Percentiles rank a stretch among this genome's conserved stretches.
Conservation (phyloP, 2,113 vertebrate species). For the Pterocles burchelli region DNA sequence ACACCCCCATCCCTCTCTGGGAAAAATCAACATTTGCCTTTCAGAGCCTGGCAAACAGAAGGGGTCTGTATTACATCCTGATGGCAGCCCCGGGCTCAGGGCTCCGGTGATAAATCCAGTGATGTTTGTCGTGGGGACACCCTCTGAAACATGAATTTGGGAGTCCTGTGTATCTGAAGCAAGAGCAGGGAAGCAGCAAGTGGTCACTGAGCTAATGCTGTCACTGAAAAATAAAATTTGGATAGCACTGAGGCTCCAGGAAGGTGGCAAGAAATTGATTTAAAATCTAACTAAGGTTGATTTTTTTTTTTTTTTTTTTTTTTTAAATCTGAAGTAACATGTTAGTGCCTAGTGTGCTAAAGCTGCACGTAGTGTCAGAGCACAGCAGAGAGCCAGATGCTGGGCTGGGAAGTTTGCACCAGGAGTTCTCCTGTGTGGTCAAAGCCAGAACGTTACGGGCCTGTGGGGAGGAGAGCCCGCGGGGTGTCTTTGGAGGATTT, state of each 20-base stretch:
- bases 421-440: neutral
- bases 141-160: neutral
- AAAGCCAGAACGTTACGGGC: neutral
- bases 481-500: neutral
- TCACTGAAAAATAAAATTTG: neutral
- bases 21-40: slow-evolving; percentile 70
- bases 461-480: neutral
- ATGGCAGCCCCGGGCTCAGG: slow-evolving; percentile 30
- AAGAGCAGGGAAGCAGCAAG: neutral
- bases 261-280: neutral
- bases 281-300: neutral
- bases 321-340: neutral
- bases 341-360: neutral
- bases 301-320: neutral
- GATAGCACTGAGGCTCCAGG: neutral
- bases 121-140: neutral
- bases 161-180: neutral
- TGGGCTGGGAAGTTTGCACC: neutral
- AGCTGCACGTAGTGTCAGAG: neutral
- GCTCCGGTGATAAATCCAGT: slow-evolving; percentile 11
- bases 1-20: slow-evolving; percentile 16
- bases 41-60: slow-evolving; percentile 42
- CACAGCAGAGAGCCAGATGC: neutral
- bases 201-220: rapidly evolving
- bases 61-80: slow-evolving; percentile 44